phyloP scores from a whole-genome alignment of 2,797 vertebrate species.

The Catostomus latipinnis region DNA sequence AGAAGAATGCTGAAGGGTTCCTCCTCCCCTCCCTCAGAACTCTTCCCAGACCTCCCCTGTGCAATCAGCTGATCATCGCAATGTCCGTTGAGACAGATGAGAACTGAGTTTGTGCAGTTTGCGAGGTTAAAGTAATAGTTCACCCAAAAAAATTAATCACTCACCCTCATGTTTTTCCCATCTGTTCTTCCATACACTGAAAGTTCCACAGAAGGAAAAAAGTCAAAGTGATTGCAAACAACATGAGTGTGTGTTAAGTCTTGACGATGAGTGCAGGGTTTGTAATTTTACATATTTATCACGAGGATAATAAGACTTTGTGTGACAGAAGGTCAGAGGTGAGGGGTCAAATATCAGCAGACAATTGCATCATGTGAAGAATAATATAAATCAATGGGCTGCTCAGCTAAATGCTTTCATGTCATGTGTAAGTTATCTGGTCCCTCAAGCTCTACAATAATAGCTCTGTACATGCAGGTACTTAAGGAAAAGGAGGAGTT shows the following conservation, averaged over 20 bases:
- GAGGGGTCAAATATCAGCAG: conserved; percentile 66
- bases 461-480: conserved; percentile 45
- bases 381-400: conserved; percentile 56
- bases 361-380: conserved; percentile 68
- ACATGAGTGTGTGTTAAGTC: no score
- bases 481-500: conserved; percentile 39
- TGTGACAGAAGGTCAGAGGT: conserved; percentile 72
- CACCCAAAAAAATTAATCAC: not conserved
- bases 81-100: conserved; percentile 57
- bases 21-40: conserved; percentile 46
- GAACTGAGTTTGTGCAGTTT: conserved; percentile 62
- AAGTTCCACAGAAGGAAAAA: no score
- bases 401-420: conserved; percentile 41
- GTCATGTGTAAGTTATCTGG: conserved; percentile 45
- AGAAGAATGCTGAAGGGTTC: conserved; percentile 74
- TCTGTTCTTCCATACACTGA: no score
- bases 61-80: conserved; percentile 74
- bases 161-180: no score
- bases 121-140: conserved; percentile 56
- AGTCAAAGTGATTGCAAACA: no score
- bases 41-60: conserved; percentile 60
- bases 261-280: no score
- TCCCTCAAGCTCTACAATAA: conserved; percentile 45
- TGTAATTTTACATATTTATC: conserved; percentile 14
- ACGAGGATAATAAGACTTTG: conserved; percentile 66